These are phyloP conservation scores for Pollimyrus isidori DNA, from an alignment of 2,113 vertebrate genomes.

Conservation along the genomic window DNA sequence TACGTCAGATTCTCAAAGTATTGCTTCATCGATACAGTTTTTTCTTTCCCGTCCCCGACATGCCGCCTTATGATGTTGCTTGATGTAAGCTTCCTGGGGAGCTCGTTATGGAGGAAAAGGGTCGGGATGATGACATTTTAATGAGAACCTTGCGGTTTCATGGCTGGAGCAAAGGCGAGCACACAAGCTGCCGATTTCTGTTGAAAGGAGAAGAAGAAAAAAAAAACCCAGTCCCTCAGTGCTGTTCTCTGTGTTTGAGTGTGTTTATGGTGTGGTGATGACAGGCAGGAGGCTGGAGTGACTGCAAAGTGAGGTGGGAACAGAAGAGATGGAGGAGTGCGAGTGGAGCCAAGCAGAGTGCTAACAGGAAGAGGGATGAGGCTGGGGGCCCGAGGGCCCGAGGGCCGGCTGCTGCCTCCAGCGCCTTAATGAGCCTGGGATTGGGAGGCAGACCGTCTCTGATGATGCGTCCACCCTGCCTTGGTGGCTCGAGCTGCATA, in stretches of 20 bases:
- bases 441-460: neutral
- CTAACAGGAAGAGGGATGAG: neutral
- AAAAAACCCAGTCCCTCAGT: neutral
- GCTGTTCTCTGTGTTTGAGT: neutral
- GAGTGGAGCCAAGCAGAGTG: neutral
- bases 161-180: neutral
- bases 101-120: neutral
- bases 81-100: neutral
- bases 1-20: neutral
- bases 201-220: neutral
- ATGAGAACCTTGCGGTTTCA: neutral
- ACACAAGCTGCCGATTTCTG: neutral
- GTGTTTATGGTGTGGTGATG: neutral
- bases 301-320: neutral
- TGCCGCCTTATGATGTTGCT: neutral
- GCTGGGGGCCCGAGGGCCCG: neutral
- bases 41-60: neutral
- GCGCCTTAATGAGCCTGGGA: conserved; percentile 43
- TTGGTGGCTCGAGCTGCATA: conserved; percentile 33
- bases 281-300: neutral
- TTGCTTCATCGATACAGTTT: neutral
- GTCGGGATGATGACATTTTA: neutral
- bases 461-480: conserved; percentile 36
- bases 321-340: neutral
- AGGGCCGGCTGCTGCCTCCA: conserved; percentile 38